Evolutionary conservation across 1,140 invertebrate genomes (phyloP).

Genomic region (Micrasema longulum): DNA sequence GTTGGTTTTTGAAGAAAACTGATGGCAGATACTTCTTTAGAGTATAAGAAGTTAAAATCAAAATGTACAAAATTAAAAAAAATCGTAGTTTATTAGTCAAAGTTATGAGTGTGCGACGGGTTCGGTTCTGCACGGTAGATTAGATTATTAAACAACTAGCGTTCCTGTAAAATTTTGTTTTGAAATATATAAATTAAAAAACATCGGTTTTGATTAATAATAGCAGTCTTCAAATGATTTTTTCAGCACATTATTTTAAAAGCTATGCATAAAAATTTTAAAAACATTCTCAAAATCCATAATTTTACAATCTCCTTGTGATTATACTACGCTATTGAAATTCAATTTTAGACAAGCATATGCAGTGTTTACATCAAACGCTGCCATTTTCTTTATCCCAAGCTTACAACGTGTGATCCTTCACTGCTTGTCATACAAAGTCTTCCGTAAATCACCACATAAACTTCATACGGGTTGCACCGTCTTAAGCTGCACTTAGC

Average conservation of each 20-base stretch:
- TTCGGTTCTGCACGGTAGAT: too few relatives aligned
- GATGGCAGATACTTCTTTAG: too few relatives aligned
- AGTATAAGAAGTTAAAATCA: too few relatives aligned
- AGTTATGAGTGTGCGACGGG: too few relatives aligned
- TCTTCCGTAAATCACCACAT: slow-evolving; percentile 4
- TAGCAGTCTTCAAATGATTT: not conserved
- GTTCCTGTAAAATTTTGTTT: too few relatives aligned
- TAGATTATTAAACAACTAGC: too few relatives aligned
- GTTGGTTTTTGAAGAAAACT: too few relatives aligned
- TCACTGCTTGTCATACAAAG: slow-evolving; percentile 9
- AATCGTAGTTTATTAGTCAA: too few relatives aligned
- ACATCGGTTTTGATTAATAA: not conserved
- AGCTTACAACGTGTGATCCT: slow-evolving; percentile 9
- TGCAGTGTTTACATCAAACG: not conserved
- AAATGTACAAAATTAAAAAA: too few relatives aligned
- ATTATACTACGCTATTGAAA: not conserved
- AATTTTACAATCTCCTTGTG: not conserved
- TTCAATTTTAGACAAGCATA: not conserved
- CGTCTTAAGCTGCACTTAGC: slow-evolving; percentile 3
- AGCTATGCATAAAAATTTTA: not conserved
- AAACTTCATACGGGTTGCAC: not conserved
- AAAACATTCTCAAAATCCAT: not conserved
- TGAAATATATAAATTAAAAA: too few relatives aligned
- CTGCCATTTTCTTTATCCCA: slow-evolving; percentile 1
- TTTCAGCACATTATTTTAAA: not conserved